These are phyloP conservation scores for Acromyrmex heyeri DNA, from an alignment of 1,140 invertebrate genomes.

Conservation along the genomic window DNA sequence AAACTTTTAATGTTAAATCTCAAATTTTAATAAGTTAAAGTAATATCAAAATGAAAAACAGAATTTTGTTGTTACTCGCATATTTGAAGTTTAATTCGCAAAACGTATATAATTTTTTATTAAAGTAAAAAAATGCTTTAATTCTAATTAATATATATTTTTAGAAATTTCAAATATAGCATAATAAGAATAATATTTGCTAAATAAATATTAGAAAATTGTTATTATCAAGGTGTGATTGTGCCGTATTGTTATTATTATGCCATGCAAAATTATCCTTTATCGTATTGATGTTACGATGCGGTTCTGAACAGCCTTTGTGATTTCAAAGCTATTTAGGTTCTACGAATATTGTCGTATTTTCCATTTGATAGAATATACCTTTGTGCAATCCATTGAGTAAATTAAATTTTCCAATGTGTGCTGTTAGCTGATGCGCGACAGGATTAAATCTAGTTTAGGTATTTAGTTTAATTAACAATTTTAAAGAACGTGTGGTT, in stretches of 20 bases:
- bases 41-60: constrained; percentile 21
- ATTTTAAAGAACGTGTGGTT: neutral
- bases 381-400: neutral
- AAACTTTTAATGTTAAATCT: neutral
- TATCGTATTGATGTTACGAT: constrained; percentile 25
- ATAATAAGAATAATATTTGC: neutral
- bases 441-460: constrained; percentile 5
- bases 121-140: neutral
- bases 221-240: neutral
- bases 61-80: neutral
- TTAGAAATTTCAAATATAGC: neutral
- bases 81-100: neutral
- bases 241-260: neutral
- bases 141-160: constrained; percentile 12
- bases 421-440: neutral
- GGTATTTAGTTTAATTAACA: neutral
- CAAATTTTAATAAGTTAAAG: neutral
- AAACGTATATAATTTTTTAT: neutral
- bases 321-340: constrained; percentile 12
- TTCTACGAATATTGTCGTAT: constrained; percentile 33
- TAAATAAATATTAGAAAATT: neutral
- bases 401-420: constrained; percentile 32
- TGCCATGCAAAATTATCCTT: constrained; percentile 45
- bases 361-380: constrained; percentile 38
- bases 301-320: constrained; percentile 8